Evolutionary conservation across 2,888 invertebrate genomes (phyloP), one percentile per base, ranked within the genome.

Genomic region (Griposia aprilina): DNA sequence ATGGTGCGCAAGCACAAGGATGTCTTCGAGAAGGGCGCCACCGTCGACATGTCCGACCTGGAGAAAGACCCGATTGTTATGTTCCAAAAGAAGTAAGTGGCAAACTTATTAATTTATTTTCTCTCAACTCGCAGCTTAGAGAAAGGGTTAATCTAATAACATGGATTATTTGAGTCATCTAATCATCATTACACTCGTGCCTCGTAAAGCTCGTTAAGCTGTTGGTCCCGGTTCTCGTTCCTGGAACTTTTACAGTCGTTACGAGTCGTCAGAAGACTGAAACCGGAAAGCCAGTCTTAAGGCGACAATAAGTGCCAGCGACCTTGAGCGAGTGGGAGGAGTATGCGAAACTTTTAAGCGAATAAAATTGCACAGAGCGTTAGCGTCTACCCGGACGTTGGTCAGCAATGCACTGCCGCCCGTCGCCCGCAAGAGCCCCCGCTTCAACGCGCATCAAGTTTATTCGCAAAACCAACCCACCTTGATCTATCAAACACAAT

Each of bases 1-100:
- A 97, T 99, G 97, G 96, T 98, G 71, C 97, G 98, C 83, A 99
- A 99, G 93, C 99, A 99, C 93, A 98, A 98, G 62, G 98, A 99
- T 82, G 99, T 99, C n/a, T 98, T 98, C 87, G 97, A 95, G 59
- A 99, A 98, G 92, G 99, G 99, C 60, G 98, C 98, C 83, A 96
- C 97, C 17, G 97, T 99, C 15, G 99, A 99, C 93, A 97, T 99
- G 97, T 98, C 98, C n/a, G 99, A 99, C 93, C 96, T 99, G 68
- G 97, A 98, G 80, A 97, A 97, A 65, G 99, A 99, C 95, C 98
- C 98, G 41, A 97, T 99, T 23, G 98, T 99, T 8, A 97, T 97
- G 94, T 98, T 98, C 94, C 99, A 99, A 94, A 98, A 98, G 94
- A 98, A 97, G 99, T 99, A 94, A 97, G 97, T 92, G n/a, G 8